Evolutionary conservation across 1,140 invertebrate genomes (phyloP).

Genomic region (Megathymus violae): DNA sequence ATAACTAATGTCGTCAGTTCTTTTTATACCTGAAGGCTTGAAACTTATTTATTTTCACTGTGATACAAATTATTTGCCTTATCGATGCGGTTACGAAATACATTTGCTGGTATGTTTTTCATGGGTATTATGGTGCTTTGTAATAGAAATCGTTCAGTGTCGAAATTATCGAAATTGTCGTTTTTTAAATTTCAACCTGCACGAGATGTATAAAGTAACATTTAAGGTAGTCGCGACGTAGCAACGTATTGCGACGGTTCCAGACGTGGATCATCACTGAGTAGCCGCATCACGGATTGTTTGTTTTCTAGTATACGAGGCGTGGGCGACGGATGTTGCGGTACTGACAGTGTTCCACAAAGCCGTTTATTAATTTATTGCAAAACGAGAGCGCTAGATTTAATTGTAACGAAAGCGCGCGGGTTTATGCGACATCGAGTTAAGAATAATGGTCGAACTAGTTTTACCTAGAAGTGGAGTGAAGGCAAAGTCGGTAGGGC

Average conservation of each 20-base stretch:
- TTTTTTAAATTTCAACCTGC: conserved; percentile 49
- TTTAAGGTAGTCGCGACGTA: conserved; percentile 45
- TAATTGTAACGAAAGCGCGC: conserved; percentile 41
- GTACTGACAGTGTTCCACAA: conserved; percentile 25
- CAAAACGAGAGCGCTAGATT: conserved; percentile 25
- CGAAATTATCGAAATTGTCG: conserved; percentile 50
- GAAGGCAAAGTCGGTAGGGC: conserved; percentile 53
- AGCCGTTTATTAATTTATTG: conserved; percentile 23
- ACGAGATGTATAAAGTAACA: conserved; percentile 46
- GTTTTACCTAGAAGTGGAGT: conserved; percentile 45
- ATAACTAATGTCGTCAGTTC: conserved; percentile 58
- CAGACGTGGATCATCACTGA: conserved; percentile 1
- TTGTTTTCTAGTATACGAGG: conserved; percentile 13
- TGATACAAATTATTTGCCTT: conserved; percentile 16
- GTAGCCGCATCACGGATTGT: neutral
- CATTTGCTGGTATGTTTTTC: conserved; percentile 28
- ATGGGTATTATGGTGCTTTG: conserved; percentile 25
- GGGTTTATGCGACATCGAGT: conserved; percentile 29
- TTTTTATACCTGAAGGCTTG: conserved; percentile 47
- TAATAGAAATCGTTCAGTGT: conserved; percentile 43
- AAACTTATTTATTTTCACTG: conserved; percentile 23
- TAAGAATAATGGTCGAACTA: conserved; percentile 34
- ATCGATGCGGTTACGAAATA: conserved; percentile 33
- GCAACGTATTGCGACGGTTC: neutral
- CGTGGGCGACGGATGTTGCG: conserved; percentile 23